phyloP scores from a whole-genome alignment of 2,797 vertebrate species.

The Poeciliopsis gracilis region DNA sequence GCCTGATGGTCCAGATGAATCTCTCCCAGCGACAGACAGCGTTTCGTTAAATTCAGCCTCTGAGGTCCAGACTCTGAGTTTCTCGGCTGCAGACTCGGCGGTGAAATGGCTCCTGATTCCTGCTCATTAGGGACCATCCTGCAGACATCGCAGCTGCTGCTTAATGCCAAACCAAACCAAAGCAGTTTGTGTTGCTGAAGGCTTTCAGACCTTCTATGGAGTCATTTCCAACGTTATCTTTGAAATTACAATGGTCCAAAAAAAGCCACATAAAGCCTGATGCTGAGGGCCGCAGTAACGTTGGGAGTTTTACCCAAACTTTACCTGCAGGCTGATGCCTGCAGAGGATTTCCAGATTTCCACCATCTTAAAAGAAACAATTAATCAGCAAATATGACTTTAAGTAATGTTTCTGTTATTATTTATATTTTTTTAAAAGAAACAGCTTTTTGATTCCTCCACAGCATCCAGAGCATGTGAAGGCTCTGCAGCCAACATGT shows the following conservation, averaged over 20 bases:
- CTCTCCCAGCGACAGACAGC: constrained; percentile 3
- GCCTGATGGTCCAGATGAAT: constrained; percentile 31
- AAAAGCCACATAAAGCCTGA: not conserved
- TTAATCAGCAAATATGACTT: not conserved
- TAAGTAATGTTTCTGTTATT: not conserved
- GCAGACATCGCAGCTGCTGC: not conserved
- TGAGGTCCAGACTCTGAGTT: constrained; percentile 17
- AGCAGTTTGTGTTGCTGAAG: not conserved
- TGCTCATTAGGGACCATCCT: not conserved
- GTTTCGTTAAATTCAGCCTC: constrained; percentile 42
- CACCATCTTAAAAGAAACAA: too few species aligned
- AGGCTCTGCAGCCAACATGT: not conserved
- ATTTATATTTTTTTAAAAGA: not conserved
- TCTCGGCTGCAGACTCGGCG: constrained; percentile 4
- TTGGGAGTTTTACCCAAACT: too few species aligned
- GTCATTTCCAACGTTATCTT: not conserved
- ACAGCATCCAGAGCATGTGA: too few species aligned
- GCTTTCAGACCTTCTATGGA: not conserved
- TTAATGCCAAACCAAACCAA: not conserved
- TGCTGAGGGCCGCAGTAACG: too few species aligned
- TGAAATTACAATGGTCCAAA: not conserved
- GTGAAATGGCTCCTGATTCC: constrained; percentile 10
- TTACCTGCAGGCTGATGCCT: too few species aligned
- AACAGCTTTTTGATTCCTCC: not conserved
- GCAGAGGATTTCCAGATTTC: too few species aligned